These are phyloP conservation scores for Scomber japonicus DNA, from an alignment of 2,113 vertebrate species.

Conservation along the genomic window DNA sequence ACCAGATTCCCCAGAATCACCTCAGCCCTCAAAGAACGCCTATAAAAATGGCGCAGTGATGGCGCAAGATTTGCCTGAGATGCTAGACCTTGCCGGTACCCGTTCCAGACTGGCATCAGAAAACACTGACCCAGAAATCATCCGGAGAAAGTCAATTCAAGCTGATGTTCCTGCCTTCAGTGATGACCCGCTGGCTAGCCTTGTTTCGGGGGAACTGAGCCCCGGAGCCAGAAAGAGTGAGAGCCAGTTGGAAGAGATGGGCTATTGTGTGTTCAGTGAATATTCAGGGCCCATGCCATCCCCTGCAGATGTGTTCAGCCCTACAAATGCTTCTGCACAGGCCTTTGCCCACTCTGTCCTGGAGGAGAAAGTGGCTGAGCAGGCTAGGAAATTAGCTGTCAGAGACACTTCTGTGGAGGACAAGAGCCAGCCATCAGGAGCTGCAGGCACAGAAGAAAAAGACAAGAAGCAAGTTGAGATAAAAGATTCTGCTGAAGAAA, in stretches of 20 bases:
- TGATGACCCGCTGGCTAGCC: constrained; percentile 84
- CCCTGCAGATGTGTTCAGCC: constrained; percentile 89
- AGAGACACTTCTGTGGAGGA: constrained; percentile 75
- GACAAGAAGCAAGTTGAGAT: constrained; percentile 41
- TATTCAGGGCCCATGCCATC: constrained; percentile 97
- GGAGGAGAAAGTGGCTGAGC: constrained; percentile 81
- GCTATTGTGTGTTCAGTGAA: constrained; percentile 99
- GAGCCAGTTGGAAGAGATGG: constrained; percentile 95
- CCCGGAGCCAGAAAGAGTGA: constrained; percentile 89
- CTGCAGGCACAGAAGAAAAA: constrained; percentile 41
- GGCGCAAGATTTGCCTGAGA: constrained; percentile 96
- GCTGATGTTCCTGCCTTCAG: constrained; percentile 82
- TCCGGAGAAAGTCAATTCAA: constrained; percentile 87
- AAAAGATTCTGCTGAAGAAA: constrained; percentile 62
- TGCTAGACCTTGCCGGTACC: constrained; percentile 94
- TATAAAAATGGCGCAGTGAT: constrained; percentile 94
- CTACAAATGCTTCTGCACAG: constrained; percentile 76
- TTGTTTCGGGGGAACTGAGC: constrained; percentile 87
- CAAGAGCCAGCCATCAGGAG: constrained; percentile 39
- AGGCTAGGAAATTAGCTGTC: constrained; percentile 76
- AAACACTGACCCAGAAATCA: constrained; percentile 88
- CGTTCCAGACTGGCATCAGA: constrained; percentile 92
- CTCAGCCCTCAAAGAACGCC: constrained; percentile 86
- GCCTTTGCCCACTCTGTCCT: constrained; percentile 81
- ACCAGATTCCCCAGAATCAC: constrained; percentile 87